These are phyloP conservation scores for Crotalus helleri DNA, from an alignment of 2,113 vertebrate species.

Conservation along the genomic window DNA sequence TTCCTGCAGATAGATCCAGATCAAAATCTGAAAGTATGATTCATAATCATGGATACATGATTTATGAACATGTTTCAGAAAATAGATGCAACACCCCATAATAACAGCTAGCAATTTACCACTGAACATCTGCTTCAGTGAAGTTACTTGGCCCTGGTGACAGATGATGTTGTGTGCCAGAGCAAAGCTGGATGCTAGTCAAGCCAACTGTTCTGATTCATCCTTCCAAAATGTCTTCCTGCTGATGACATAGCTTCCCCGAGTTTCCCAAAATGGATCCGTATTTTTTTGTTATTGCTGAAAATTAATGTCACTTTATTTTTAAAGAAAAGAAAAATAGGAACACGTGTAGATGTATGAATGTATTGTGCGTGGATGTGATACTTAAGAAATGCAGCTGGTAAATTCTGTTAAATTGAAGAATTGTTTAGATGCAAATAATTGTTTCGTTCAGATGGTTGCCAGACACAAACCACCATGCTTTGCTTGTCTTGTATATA, in stretches of 20 bases:
- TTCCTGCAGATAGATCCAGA: neutral
- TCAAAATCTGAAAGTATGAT: neutral
- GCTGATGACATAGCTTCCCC: neutral
- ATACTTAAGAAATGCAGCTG: neutral
- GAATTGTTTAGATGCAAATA: neutral
- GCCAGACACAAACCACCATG: neutral
- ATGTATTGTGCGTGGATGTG: neutral
- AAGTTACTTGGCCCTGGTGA: neutral
- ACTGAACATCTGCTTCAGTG: neutral
- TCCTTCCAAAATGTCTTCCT: neutral
- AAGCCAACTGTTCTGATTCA: neutral
- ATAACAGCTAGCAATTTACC: neutral
- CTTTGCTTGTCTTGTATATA: neutral
- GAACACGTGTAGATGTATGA: neutral
- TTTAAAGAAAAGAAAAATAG: conserved; percentile 12
- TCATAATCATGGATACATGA: neutral
- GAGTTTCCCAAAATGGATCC: conserved; percentile 9
- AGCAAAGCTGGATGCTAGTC: neutral
- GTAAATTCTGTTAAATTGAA: neutral
- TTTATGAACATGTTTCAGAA: neutral
- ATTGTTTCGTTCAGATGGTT: neutral
- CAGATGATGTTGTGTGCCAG: neutral
- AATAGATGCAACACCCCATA: neutral
- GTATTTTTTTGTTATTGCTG: neutral
- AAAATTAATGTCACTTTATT: conserved; percentile 2